Percentiles rank a stretch among this genome's conserved stretches.
phyloP scores from a whole-genome alignment of 2,797 vertebrate species.

The Poecilia wingei region DNA sequence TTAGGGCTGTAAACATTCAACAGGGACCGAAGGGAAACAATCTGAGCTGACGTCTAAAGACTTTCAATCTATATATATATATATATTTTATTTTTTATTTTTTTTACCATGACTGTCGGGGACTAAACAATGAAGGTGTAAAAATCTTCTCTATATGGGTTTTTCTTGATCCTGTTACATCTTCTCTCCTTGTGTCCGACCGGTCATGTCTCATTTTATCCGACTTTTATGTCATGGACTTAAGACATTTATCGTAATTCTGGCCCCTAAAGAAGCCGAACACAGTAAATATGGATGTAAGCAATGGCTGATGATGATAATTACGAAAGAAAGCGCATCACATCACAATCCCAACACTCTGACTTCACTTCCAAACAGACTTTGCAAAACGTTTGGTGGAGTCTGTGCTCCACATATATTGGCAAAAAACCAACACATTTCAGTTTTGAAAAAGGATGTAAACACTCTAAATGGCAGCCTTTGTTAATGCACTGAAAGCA shows the following conservation, averaged over 20 bases:
- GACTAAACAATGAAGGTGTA: not conserved
- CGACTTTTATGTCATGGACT: too few relatives aligned
- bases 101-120: not conserved
- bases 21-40: conserved; percentile 32
- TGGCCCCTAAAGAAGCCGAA: too few relatives aligned
- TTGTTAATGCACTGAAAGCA: not conserved
- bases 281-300: too few relatives aligned
- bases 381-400: too few relatives aligned
- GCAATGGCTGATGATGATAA: too few relatives aligned
- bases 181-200: conserved; percentile 33
- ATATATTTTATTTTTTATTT: too few relatives aligned
- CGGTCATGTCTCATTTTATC: too few relatives aligned
- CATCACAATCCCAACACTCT: too few relatives aligned
- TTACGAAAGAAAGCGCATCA: too few relatives aligned
- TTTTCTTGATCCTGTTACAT: conserved; percentile 7
- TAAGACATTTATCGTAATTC: too few relatives aligned
- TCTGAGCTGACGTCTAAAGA: conserved; percentile 28
- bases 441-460: not conserved
- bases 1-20: conserved; percentile 62
- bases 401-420: not conserved
- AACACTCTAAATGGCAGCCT: not conserved
- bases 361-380: too few relatives aligned
- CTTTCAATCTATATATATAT: not conserved
- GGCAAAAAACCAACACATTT: not conserved
- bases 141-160: conserved; percentile 4